phyloP scores from a whole-genome alignment of 2,888 invertebrate genomes.

The Agrotis ipsilon region DNA sequence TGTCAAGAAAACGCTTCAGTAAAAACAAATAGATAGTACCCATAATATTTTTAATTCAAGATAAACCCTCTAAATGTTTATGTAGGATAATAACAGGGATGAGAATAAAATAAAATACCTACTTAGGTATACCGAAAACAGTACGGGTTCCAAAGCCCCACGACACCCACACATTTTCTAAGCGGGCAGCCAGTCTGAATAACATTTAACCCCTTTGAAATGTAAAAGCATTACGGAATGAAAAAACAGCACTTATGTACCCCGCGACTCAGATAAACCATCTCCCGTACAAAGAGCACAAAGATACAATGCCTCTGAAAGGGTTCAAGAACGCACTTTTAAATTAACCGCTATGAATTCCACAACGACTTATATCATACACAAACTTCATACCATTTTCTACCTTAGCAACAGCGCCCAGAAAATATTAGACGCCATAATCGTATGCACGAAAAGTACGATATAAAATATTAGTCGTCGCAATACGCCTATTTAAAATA shows the following conservation, averaged over 20 bases:
- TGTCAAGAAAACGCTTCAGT: constrained; percentile 18
- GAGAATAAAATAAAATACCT: constrained; percentile 58
- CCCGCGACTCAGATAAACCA: constrained; percentile 91
- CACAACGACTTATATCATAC: constrained; percentile 76
- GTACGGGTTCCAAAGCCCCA: constrained; percentile 77
- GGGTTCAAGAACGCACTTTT: constrained; percentile 92
- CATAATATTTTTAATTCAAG: constrained; percentile 42
- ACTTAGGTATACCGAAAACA: constrained; percentile 45
- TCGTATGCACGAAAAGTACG: constrained; percentile 72
- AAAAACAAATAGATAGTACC: constrained; percentile 18
- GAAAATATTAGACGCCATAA: constrained; percentile 62
- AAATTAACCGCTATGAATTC: constrained; percentile 85
- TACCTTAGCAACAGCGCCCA: constrained; percentile 64
- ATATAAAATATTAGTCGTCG: constrained; percentile 85
- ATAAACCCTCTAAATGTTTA: constrained; percentile 58
- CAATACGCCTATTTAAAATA: constrained; percentile 88
- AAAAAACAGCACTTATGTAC: constrained; percentile 92
- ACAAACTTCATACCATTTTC: constrained; percentile 71
- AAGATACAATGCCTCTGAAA: constrained; percentile 92
- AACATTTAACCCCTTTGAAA: constrained; percentile 91
- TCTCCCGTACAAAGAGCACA: constrained; percentile 91
- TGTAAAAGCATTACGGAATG: constrained; percentile 91
- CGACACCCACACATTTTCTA: constrained; percentile 89
- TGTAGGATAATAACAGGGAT: constrained; percentile 40
- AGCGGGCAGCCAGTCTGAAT: constrained; percentile 89